phyloP scores from a whole-genome alignment of 2,888 invertebrate genomes.

The Sycophila texana region DNA sequence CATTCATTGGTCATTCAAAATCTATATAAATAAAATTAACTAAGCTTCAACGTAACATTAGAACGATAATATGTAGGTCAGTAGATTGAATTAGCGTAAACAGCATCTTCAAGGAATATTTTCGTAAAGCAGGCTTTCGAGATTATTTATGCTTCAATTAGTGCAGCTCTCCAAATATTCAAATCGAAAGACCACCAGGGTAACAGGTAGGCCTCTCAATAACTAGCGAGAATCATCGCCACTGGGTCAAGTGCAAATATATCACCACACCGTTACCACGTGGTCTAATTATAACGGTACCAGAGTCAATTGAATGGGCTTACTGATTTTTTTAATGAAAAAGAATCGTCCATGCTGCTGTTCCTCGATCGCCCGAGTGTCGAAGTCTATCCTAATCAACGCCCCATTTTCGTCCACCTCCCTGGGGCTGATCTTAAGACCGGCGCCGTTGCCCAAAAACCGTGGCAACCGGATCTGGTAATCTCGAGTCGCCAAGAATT shows the following conservation, averaged over 20 bases:
- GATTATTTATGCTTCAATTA: conserved; percentile 29
- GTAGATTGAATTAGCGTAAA: neutral
- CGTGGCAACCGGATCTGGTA: conserved; percentile 85
- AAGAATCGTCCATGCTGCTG: conserved; percentile 64
- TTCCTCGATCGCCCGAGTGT: conserved; percentile 61
- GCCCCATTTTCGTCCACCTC: conserved; percentile 85
- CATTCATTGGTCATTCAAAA: neutral
- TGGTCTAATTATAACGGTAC: conserved; percentile 37
- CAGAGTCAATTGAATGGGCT: conserved; percentile 66
- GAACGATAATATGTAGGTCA: neutral
- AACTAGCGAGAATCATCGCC: conserved; percentile 2
- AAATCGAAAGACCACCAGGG: no score
- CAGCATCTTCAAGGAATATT: neutral
- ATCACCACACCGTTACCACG: conserved; percentile 29
- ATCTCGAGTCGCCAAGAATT: conserved; percentile 87
- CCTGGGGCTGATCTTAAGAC: conserved; percentile 84
- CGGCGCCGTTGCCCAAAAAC: conserved; percentile 84
- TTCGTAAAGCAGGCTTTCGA: no score
- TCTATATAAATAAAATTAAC: neutral
- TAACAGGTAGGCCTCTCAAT: conserved; percentile 4
- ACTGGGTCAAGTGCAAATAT: conserved; percentile 53
- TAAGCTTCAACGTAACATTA: neutral
- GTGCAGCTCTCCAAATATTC: neutral
- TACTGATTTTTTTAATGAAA: conserved; percentile 84
- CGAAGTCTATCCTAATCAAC: conserved; percentile 84